These are phyloP conservation scores for Zapornia atra DNA, from an alignment of 2,113 vertebrate species.

Conservation along the genomic window DNA sequence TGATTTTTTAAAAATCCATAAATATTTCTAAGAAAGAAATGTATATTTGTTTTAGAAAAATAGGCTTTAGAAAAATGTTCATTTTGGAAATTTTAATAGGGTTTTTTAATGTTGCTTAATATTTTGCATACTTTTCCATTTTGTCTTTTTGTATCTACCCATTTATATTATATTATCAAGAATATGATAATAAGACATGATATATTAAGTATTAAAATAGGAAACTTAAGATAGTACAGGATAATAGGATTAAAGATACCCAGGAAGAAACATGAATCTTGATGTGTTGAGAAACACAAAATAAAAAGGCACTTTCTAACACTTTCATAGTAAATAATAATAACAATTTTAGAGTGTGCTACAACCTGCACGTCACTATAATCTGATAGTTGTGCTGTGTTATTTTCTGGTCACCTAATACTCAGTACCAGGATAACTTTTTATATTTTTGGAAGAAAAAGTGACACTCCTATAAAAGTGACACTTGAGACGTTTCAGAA, in stretches of 20 bases:
- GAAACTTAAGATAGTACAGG: neutral
- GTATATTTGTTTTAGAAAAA: neutral
- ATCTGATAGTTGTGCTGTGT: neutral
- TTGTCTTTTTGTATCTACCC: neutral
- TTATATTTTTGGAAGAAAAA: neutral
- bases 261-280: neutral
- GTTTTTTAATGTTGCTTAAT: neutral
- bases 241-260: neutral
- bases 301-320: neutral
- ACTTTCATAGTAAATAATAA: neutral
- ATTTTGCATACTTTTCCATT: neutral
- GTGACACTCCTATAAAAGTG: neutral
- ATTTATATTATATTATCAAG: neutral
- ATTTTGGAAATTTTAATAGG: neutral
- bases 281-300: neutral
- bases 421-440: neutral
- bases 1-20: fast-evolving
- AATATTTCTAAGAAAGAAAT: neutral
- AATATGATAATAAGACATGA: neutral
- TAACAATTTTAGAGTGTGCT: neutral
- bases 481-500: neutral
- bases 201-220: neutral
- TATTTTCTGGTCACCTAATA: neutral
- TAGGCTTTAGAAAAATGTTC: neutral
- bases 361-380: neutral